Evolutionary conservation across 2,797 vertebrate genomes (phyloP).

Genomic region (Potorous gilbertii): DNA sequence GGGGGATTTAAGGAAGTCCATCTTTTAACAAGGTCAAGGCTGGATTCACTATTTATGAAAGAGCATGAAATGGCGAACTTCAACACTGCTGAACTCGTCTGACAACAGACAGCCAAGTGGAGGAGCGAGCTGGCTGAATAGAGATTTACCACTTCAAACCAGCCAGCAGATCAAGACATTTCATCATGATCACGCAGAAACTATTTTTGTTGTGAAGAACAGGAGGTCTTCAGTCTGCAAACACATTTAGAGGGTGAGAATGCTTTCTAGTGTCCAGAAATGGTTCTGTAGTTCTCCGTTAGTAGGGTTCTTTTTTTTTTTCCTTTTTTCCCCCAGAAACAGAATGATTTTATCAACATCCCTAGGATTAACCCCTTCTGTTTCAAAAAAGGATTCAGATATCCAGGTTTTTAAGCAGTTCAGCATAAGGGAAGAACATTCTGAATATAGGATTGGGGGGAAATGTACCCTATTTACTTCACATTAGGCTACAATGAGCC

Average conservation of each 20-base stretch:
- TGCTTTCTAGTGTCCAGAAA: neutral
- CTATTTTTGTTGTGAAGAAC: constrained; percentile 35
- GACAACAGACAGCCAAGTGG: constrained; percentile 36
- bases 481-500: neutral
- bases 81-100: constrained; percentile 52
- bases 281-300: neutral
- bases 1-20: constrained; percentile 34
- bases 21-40: constrained; percentile 56
- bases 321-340: neutral
- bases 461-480: neutral
- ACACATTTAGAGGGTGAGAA: constrained; percentile 53
- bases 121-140: constrained; percentile 41
- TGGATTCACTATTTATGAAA: constrained; percentile 74
- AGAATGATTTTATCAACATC: neutral
- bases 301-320: neutral
- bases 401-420: constrained; percentile 37
- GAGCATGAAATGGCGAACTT: constrained; percentile 58
- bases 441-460: neutral
- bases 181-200: constrained; percentile 53
- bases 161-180: constrained; percentile 53
- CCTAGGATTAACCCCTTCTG: constrained; percentile 1
- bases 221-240: constrained; percentile 40
- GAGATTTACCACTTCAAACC: constrained; percentile 49
- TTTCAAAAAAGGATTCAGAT: constrained; percentile 52
- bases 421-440: constrained; percentile 26